These are phyloP conservation scores for Calcarius ornatus DNA, from an alignment of 2,113 vertebrate species.

Conservation along the genomic window DNA sequence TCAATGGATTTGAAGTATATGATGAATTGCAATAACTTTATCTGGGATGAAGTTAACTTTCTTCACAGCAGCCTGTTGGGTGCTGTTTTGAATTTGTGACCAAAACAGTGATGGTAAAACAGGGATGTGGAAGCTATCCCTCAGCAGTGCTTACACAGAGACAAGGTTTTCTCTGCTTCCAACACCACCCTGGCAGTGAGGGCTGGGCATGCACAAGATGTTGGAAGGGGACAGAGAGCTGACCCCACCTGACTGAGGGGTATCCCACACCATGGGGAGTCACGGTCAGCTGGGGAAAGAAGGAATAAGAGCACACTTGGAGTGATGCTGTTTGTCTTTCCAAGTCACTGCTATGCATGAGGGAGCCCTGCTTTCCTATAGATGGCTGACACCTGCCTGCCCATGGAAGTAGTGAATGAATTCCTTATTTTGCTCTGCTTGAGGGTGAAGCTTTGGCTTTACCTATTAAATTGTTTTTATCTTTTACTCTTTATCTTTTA, in stretches of 20 bases:
- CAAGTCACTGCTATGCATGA: accelerated
- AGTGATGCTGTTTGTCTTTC: not conserved
- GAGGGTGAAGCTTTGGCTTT: not conserved
- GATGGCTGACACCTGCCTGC: not conserved
- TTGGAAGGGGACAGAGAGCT: not conserved
- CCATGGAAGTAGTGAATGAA: not conserved
- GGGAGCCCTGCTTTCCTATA: not conserved
- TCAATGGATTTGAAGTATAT: not conserved
- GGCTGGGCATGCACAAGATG: not conserved
- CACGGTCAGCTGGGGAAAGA: not conserved
- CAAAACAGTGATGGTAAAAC: not conserved
- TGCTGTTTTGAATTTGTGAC: not conserved
- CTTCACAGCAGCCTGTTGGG: not conserved
- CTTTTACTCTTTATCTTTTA: not conserved
- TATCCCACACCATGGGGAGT: accelerated
- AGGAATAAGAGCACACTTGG: not conserved
- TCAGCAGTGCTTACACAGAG: not conserved
- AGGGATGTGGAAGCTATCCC: not conserved
- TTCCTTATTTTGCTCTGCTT: not conserved
- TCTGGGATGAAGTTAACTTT: not conserved
- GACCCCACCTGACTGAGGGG: not conserved
- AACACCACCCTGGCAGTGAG: accelerated
- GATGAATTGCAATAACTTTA: not conserved
- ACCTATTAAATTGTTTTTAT: not conserved
- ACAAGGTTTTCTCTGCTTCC: not conserved